Base-by-base conservation (phyloP, 2,888 invertebrate genomes). In the Archips xylosteana region DNA sequence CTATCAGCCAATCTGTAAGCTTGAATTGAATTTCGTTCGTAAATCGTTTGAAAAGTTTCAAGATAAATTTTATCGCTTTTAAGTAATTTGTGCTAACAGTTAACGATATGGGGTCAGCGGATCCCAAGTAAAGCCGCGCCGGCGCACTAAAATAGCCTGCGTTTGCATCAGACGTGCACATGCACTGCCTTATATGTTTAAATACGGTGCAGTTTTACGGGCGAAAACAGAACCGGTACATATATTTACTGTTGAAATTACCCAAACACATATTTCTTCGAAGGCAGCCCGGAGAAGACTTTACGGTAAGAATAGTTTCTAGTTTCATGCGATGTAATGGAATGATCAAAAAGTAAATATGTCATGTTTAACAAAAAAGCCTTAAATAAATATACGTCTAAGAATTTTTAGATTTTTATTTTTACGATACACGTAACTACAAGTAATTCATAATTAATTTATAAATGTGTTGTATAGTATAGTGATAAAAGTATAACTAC, bases 141-240 rank as follows among this genome's bases (percentile, higher is more conserved):
- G 39, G 34, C 62, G 62, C 72, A 68, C 54, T 49, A 57, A 72
- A 72, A 67, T 72, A 68, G 57, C 67, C 57, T 36, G 68, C 63
- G 68, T 54, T 68, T 72, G 72, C 72, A 36, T 68, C 72, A 67
- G 57, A 42, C 34, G 23, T 67, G 45, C 67, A 67, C 71, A 66
- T 66, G 67, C 57, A 59, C 62, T 9, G 63, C 67, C 72, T 72
- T 72, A 63, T 72, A 63, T 57, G 68, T 72, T 68, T 63, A 47
- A 47, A 67, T 66, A 49, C 63, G 47, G 57, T 72, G 72, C 72
- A 57, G 72, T 72, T 63, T 72, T 68, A 68, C 57, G 68, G 72
- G 63, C 57, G 57, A 68, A 49, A 62, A 72, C 72, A 68, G 72
- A 72, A 57, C 57, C 67, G 49, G 23, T 36, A 54, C 10, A 34